Percentiles rank a stretch among this genome's conserved stretches.
These are phyloP conservation scores for Syncerus caffer DNA, from an alignment of 2,797 vertebrate species.

Conservation along the genomic window DNA sequence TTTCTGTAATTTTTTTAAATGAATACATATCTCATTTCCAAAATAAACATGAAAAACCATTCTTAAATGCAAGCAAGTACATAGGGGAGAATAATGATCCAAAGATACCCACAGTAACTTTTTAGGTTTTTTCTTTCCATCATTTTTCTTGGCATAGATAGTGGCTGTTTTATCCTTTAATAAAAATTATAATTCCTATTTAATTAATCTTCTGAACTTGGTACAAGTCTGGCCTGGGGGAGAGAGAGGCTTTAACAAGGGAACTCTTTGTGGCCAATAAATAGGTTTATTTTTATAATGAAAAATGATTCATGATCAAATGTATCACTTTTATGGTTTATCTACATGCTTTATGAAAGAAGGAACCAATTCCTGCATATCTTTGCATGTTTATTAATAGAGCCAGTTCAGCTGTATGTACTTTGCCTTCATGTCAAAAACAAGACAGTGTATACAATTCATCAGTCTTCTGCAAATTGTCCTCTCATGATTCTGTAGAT, in stretches of 20 bases:
- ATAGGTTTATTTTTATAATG: not conserved
- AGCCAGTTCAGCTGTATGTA: not conserved
- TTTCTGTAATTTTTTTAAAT: not conserved
- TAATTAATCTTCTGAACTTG: constrained; percentile 12
- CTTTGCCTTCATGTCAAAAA: not conserved
- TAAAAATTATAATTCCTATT: not conserved
- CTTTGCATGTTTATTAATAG: not conserved
- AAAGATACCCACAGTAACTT: not conserved
- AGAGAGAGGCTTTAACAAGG: not conserved
- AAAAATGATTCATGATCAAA: not conserved
- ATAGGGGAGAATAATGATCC: not conserved
- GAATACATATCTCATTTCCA: not conserved
- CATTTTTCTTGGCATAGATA: not conserved
- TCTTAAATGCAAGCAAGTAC: not conserved
- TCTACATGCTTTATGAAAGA: not conserved
- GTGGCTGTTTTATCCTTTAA: not conserved
- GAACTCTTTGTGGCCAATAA: not conserved
- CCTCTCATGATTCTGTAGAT: not conserved
- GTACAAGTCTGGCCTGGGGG: not conserved
- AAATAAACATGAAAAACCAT: not conserved
- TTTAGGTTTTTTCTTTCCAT: not conserved
- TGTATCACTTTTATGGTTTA: not conserved
- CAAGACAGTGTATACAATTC: not conserved
- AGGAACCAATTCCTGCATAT: not conserved
- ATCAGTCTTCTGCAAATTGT: not conserved